Conservation (phyloP, 1,140 invertebrate species). For the Drosophila chauvacae region DNA sequence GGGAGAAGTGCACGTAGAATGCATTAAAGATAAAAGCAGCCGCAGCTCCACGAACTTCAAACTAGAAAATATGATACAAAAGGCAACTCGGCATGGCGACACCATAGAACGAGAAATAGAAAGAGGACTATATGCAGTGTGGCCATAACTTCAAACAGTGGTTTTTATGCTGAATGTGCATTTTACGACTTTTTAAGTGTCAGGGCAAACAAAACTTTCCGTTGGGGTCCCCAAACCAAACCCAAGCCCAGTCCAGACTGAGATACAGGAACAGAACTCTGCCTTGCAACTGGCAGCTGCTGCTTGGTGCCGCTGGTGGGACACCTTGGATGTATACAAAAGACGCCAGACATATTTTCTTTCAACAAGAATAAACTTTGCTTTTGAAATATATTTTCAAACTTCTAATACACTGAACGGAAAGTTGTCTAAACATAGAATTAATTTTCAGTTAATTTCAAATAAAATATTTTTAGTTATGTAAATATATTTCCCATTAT, state of each 20-base stretch:
- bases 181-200: constrained; percentile 82
- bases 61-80: constrained; percentile 66
- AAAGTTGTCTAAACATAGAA: background rate
- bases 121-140: constrained; percentile 44
- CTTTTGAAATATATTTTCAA: constrained; percentile 61
- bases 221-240: constrained; percentile 24
- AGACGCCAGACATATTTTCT: constrained; percentile 66
- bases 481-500: too few species aligned
- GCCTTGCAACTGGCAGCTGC: constrained; percentile 54
- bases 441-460: background rate
- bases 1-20: constrained; percentile 59
- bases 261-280: constrained; percentile 3
- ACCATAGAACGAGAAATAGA: constrained; percentile 16
- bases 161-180: constrained; percentile 77
- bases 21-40: constrained; percentile 71
- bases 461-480: background rate
- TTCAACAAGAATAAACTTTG: constrained; percentile 70
- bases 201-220: constrained; percentile 74
- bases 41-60: constrained; percentile 53
- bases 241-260: background rate
- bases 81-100: constrained; percentile 15
- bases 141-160: constrained; percentile 73
- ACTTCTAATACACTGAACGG: constrained; percentile 13
- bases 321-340: constrained; percentile 58
- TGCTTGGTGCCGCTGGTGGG: constrained; percentile 28